Evolutionary conservation across 2,113 vertebrate species (phyloP).

Genomic region (Pollimyrus isidori): DNA sequence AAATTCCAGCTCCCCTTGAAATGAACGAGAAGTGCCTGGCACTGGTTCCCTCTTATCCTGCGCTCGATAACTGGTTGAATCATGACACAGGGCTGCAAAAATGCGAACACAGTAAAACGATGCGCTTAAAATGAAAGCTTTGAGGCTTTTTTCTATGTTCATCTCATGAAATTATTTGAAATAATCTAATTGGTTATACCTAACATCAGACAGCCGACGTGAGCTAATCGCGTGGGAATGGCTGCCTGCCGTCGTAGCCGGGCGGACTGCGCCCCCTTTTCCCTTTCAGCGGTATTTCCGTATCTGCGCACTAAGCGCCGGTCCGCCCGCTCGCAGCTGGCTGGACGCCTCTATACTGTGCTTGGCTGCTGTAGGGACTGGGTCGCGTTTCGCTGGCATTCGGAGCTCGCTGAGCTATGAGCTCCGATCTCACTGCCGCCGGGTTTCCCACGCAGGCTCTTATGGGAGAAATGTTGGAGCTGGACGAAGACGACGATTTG

Average conservation of each 20-base stretch:
- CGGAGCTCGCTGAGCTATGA: slow-evolving; percentile 26
- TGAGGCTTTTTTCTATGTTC: background rate
- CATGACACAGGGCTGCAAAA: background rate
- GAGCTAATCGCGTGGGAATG: background rate
- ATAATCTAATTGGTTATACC: background rate
- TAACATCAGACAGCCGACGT: background rate
- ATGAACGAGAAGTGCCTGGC: background rate
- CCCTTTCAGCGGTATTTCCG: slow-evolving; percentile 40
- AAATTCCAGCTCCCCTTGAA: background rate
- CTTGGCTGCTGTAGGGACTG: slow-evolving; percentile 13
- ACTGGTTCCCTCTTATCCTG: background rate
- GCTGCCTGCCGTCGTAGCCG: background rate
- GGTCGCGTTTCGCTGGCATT: slow-evolving; percentile 3
- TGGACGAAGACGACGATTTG: slow-evolving; percentile 68
- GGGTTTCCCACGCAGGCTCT: slow-evolving; percentile 26
- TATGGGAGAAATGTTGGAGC: slow-evolving; percentile 53
- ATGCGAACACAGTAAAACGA: background rate
- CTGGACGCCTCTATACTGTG: slow-evolving; percentile 22
- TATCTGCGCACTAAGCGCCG: slow-evolving; percentile 39
- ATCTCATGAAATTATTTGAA: background rate
- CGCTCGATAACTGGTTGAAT: background rate
- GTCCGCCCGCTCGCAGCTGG: slow-evolving; percentile 14
- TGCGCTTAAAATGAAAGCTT: background rate
- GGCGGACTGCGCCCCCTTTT: background rate
- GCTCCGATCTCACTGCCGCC: slow-evolving; percentile 16